Evolutionary conservation across 1,140 invertebrate genomes (phyloP), one percentile per base, ranked within the genome.

Genomic region (Vollenhovia emeryi): DNA sequence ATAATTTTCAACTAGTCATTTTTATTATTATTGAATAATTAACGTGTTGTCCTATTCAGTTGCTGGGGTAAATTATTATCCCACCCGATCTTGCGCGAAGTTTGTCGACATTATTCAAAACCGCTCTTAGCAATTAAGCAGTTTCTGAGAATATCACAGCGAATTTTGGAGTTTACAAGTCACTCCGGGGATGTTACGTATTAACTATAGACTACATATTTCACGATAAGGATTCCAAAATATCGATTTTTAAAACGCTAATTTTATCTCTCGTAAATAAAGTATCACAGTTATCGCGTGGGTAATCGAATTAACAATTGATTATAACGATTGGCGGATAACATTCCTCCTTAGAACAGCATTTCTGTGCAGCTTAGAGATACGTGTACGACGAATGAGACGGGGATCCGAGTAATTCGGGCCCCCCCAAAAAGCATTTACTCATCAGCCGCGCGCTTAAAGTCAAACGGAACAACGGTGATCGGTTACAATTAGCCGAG

Each of bases 401-500:
- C n/a, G 50, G 59, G 11, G 71, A 80, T 71, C 57, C 48, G 15
- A 55, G 9, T 43, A 64, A 78, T 64, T 64, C 24, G 69, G 11
- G 18, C 27, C 33, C 24, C 24, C 18, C 36, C 36, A 30, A 40
- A 68, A 55, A 30, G 15, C 45, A 1, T 48, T 55, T 9, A 55
- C 24, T 71, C 69, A 30, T 57, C 55, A 71, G 45, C 5, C 40
- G 11, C 13, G 36, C 45, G 62, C 24, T 52, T 40, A 62, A 86
- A 36, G 21, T 48, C 48, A 62, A 57, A 76, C 7, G 45, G 27
- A 64, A 48, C 48, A 55, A 84, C 24, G 11, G 11, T 7, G 48
- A 73, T 87, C 73, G 48, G 40, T 84, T 30, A 43, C 48, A 69
- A 86, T 87, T 59, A 62, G 43, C 30, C 30, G 36, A 9, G 8